Percentiles rank a stretch among this genome's conserved stretches.
phyloP scores from a whole-genome alignment of 2,888 invertebrate genomes.

The Phoronis australis region DNA sequence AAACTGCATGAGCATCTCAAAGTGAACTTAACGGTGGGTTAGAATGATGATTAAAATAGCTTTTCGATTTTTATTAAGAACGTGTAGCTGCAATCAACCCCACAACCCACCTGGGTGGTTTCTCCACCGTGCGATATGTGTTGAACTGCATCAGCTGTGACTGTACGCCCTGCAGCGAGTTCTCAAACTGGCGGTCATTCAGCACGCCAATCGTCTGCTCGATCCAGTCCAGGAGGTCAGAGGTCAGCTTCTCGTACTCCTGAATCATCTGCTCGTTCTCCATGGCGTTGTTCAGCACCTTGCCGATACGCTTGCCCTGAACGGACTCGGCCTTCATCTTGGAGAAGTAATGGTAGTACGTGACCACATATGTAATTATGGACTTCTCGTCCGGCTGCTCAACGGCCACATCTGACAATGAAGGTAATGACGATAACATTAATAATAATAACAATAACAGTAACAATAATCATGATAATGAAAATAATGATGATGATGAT shows the following conservation, averaged over 20 bases:
- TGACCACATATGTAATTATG: slow-evolving; percentile 99
- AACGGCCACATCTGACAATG: slow-evolving; percentile 78
- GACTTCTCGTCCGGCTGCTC: slow-evolving; percentile 99
- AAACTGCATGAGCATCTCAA: no score
- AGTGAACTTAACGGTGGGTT: no score
- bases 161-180: slow-evolving; percentile 91
- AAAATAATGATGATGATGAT: no score
- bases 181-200: slow-evolving; percentile 92
- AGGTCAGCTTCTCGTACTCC: slow-evolving; percentile 94
- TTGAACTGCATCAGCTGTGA: slow-evolving; percentile 92
- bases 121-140: slow-evolving; percentile 95
- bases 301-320: slow-evolving; percentile 95
- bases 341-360: slow-evolving; percentile 99
- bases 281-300: slow-evolving; percentile 96
- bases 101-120: slow-evolving; percentile 93
- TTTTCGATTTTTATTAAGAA: no score
- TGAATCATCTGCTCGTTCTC: slow-evolving; percentile 96
- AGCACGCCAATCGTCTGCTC: slow-evolving; percentile 88
- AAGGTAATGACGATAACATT: no score
- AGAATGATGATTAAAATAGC: no score
- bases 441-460: no score
- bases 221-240: slow-evolving; percentile 93
- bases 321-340: slow-evolving; percentile 99
- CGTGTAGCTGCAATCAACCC: no score
- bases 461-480: no score